Conservation (phyloP, 2,888 invertebrate genomes). For the Liopterus haemorrhoidalis region DNA sequence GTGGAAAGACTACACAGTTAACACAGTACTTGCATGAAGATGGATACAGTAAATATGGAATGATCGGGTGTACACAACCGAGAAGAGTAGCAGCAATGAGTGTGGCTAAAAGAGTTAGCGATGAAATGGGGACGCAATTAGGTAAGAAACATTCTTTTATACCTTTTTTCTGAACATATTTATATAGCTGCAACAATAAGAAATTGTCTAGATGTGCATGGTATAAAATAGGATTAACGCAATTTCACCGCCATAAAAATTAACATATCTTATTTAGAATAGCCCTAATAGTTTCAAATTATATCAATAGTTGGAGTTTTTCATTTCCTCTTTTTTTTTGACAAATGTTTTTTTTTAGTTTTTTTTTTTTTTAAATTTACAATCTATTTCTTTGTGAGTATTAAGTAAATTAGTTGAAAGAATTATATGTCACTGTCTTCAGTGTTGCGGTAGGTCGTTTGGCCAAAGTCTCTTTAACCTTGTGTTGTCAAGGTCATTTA, state of each 20-base stretch:
- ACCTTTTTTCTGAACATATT: too few species aligned
- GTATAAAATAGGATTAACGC: not conserved
- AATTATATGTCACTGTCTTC: too few species aligned
- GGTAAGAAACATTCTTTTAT: too few species aligned
- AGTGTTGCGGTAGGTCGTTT: too few species aligned
- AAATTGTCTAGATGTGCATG: slow-evolving; percentile 3
- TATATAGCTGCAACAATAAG: too few species aligned
- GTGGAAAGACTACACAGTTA: slow-evolving; percentile 96
- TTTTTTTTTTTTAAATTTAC: too few species aligned
- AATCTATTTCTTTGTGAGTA: too few species aligned
- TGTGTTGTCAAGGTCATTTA: too few species aligned
- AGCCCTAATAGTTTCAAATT: not conserved
- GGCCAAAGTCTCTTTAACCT: too few species aligned
- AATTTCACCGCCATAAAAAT: not conserved
- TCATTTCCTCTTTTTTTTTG: too few species aligned
- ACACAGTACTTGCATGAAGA: slow-evolving; percentile 98
- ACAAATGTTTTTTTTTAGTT: too few species aligned
- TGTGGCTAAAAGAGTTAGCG: slow-evolving; percentile 96
- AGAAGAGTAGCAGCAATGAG: slow-evolving; percentile 98
- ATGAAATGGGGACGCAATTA: slow-evolving; percentile 89
- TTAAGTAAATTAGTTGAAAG: too few species aligned
- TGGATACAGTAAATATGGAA: slow-evolving; percentile 85
- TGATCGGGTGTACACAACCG: slow-evolving; percentile 98
- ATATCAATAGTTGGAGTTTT: not conserved
- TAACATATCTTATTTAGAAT: slow-evolving; percentile 1